Base-by-base conservation (phyloP, 2,888 invertebrate genomes). In the Holacanthella duospinosa region DNA sequence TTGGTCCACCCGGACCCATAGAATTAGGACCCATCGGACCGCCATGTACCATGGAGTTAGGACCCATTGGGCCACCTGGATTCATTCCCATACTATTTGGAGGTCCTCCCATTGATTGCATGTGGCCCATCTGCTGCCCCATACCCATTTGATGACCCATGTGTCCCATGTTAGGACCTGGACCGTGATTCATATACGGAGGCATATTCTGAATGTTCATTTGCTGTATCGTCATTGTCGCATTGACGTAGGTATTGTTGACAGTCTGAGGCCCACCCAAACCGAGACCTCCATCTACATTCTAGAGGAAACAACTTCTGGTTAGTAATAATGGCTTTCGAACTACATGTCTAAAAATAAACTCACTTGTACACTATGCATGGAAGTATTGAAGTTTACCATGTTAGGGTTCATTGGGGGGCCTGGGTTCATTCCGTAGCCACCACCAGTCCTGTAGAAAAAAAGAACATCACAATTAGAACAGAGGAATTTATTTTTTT, bases 181-280 rank as follows among this genome's bases (percentile, higher is more conserved):
- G 67, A 2, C 68, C 68, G 12, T 64, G 64, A 53, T 67, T 69
- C 71, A 71, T 73, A 63, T 74, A 74, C 1, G 74, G 73, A 53
- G 74, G 73, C 55, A 74, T 72, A 57, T 72, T 74, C 71, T 80
- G 80, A 68, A 80, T 79, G 72, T 79, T 80, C 71, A 80, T 75
- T 73, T 80, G 80, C 68, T 78, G 78, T 62, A 80, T 79, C 56
- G 79, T 78, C 77, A 80, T 78, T 44, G 78, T 79, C 43, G 79
- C 78, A 74, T 79, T 80, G 56, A 79, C 79, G 70, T 76, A 80
- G 1, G 79, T 79, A 74, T 80, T 80, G 73, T 80, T 80, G 29
- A 79, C 79, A 67, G 77, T 78, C 66, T 75, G 77, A 2, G 76
- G 75, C 24, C 75, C 75, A 55, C 74, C 74, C 69, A 75, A 71